A percentile compares a stretch with the other conserved stretches of the same genome.
phyloP scores from a whole-genome alignment of 2,113 vertebrate genomes.

The Callochromis pleurospilus region DNA sequence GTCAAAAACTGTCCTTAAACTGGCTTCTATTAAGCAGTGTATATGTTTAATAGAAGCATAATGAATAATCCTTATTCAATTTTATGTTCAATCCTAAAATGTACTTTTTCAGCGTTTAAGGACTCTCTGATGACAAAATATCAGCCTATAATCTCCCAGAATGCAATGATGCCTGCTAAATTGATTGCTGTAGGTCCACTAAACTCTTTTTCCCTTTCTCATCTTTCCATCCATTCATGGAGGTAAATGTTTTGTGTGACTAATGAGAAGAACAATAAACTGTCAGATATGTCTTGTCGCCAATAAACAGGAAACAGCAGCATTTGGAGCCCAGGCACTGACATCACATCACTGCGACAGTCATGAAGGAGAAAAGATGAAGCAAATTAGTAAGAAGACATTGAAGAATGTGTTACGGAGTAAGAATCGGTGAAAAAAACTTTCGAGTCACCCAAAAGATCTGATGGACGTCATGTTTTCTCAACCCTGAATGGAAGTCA shows the following conservation, averaged over 20 bases:
- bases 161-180: neutral
- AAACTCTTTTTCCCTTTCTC: neutral
- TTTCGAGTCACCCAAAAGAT: neutral
- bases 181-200: neutral
- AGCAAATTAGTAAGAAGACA: neutral
- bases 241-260: neutral
- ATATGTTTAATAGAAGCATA: neutral
- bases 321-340: neutral
- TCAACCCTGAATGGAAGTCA: constrained; percentile 1
- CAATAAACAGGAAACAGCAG: neutral
- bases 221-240: neutral
- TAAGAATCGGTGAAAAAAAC: neutral
- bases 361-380: neutral
- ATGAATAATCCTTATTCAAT: neutral
- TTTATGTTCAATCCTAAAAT: neutral
- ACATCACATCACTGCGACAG: neutral
- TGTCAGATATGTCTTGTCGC: neutral
- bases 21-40: neutral
- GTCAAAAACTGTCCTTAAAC: neutral
- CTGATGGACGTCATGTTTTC: neutral
- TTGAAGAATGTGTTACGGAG: neutral
- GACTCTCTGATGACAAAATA: neutral
- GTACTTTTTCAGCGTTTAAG: neutral
- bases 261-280: neutral
- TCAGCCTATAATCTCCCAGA: neutral